Evolutionary conservation across 2,888 invertebrate species (phyloP).

Genomic region (Saturnia pavonia): DNA sequence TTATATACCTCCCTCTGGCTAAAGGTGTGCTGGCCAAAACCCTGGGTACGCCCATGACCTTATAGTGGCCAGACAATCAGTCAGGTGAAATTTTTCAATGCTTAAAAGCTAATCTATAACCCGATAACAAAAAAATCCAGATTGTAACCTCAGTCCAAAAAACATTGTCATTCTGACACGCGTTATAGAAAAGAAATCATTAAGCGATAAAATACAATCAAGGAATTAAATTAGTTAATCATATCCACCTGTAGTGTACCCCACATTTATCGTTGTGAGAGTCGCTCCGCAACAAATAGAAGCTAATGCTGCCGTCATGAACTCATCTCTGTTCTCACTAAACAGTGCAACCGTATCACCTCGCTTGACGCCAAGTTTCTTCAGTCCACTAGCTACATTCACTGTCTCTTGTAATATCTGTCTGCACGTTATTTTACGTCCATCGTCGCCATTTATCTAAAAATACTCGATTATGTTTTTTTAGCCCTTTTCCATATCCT

Average conservation of each 20-base stretch:
- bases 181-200: background rate
- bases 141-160: background rate
- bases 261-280: conserved; percentile 80
- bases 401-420: conserved; percentile 74
- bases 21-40: too few species aligned
- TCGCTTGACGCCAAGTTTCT: conserved; percentile 63
- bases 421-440: conserved; percentile 68
- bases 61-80: too few species aligned
- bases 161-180: background rate
- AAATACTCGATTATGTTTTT: conserved; percentile 19
- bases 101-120: background rate
- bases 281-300: conserved; percentile 79
- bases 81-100: background rate
- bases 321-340: conserved; percentile 83
- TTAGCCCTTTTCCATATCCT: background rate
- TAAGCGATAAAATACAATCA: background rate
- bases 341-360: conserved; percentile 81
- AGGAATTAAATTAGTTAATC: background rate
- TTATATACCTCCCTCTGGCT: too few species aligned
- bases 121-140: background rate
- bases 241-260: conserved; percentile 70
- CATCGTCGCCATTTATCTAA: conserved; percentile 81
- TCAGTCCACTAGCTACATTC: conserved; percentile 74
- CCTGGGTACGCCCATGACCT: too few species aligned
- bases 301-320: conserved; percentile 71